phyloP scores from a whole-genome alignment of 2,113 vertebrate species.

The Dromaius novaehollandiae region DNA sequence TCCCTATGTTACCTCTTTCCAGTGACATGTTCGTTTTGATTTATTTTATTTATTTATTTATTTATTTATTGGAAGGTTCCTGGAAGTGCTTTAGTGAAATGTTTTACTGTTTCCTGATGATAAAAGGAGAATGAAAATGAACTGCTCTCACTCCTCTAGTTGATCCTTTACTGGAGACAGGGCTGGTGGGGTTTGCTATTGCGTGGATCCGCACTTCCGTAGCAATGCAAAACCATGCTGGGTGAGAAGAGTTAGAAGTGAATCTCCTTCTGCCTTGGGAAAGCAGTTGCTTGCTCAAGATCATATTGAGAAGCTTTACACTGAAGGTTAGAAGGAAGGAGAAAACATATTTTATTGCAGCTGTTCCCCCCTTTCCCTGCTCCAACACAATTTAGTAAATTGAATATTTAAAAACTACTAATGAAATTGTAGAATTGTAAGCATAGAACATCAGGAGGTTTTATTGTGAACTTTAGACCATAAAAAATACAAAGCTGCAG shows the following conservation, averaged over 20 bases:
- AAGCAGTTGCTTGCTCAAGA: background rate
- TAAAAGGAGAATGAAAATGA: background rate
- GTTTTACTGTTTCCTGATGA: conserved; percentile 29
- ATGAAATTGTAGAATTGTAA: background rate
- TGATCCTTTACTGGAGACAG: background rate
- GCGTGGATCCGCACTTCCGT: background rate
- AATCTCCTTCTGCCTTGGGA: background rate
- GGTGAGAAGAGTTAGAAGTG: background rate
- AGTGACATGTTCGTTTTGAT: background rate
- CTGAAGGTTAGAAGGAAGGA: background rate
- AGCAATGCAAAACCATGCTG: background rate
- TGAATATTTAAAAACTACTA: background rate
- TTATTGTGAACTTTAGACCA: background rate
- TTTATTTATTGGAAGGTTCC: background rate
- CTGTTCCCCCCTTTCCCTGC: background rate
- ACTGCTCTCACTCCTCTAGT: background rate
- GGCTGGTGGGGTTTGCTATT: background rate
- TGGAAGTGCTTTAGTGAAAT: conserved; percentile 33
- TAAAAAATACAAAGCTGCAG: background rate
- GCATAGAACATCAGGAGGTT: background rate
- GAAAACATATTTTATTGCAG: background rate
- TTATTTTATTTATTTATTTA: background rate
- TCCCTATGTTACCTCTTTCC: background rate
- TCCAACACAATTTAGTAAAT: background rate
- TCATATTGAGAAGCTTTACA: background rate